Evolutionary conservation across 2,797 vertebrate genomes (phyloP), one percentile per base, ranked within the genome.

Genomic region (Trachops cirrhosus): DNA sequence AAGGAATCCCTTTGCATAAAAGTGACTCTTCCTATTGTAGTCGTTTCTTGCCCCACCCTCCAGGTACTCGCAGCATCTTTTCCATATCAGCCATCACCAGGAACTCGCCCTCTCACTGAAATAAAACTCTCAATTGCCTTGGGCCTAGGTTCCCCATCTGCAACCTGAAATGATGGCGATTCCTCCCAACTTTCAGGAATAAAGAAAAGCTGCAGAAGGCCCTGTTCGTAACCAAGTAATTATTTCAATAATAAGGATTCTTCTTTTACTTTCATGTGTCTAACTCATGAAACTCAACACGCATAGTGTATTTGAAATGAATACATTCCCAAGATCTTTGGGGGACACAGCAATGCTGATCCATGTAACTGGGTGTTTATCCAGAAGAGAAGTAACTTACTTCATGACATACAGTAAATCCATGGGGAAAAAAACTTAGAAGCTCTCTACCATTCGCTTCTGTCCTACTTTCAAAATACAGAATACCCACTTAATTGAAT

Each of bases 221-320:
- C 39, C 34, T 59, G 74, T 37, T n/a, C 16, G 19, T 44, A 46
- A 37, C 29, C 68, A 0, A 46, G 67, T 21, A 83, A 93, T 93
- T 71, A 93, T 92, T 94, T 90, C 64, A 74, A 48, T n/a, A 73
- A 57, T n/a, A 41, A 92, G 39, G 11, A 88, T 64, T 67, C 57
- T 21, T 87, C 57, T 67, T 87, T 74, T 78, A 70, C 11, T 34
- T 48, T 74, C 15, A 57, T 50, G 10, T 84, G 39, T 74, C 73
- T 80, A 59, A 85, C 26, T 41, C 41, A 50, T 41, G 50, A 90
- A 95, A 79, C 62, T 84, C 64, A 93, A 92, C 93, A 82, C 34
- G 19, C n/a, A 32, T 78, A 54, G 41, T 26, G 48, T 75, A 24
- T 34, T 44, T 89, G 57, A 71, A 32, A 46, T 79, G n/a, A 34